Conservation (phyloP, 2,797 vertebrate species). For the Iguana delicatissima region DNA sequence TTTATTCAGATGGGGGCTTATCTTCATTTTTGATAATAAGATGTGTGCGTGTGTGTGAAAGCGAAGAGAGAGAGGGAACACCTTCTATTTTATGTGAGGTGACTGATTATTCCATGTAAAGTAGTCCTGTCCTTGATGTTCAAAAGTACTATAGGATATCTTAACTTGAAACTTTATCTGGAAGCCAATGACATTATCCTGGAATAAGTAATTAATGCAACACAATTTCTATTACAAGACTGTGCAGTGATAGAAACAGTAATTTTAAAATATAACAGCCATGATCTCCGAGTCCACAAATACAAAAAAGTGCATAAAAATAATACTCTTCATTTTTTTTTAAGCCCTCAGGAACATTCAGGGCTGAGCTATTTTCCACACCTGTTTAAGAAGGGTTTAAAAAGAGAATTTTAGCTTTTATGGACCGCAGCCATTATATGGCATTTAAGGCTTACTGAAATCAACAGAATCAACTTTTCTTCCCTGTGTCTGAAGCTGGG, state of each 20-base stretch:
- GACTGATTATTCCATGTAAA: neutral
- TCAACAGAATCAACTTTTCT: neutral
- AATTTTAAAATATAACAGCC: neutral
- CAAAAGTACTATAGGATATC: neutral
- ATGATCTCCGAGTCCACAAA: neutral
- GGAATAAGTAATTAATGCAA: neutral
- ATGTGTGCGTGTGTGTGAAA: neutral
- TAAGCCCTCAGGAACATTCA: neutral
- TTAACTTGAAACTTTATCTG: neutral
- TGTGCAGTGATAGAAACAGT: neutral
- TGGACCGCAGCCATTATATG: neutral
- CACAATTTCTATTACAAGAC: too few species aligned
- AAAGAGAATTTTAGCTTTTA: neutral
- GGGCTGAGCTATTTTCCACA: neutral
- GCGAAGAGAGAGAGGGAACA: too few species aligned
- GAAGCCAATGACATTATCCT: neutral
- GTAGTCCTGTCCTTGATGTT: neutral
- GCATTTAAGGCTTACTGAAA: neutral
- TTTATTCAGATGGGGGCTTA: neutral
- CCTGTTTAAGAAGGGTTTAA: neutral
- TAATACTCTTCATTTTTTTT: neutral
- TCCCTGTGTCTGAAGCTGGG: neutral
- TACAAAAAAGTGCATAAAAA: neutral
- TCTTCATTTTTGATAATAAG: neutral
- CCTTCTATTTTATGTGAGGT: neutral